A percentile compares a stretch with the other conserved stretches of the same genome.
These are phyloP conservation scores for Neoscelio sp. DNA, from an alignment of 2,888 invertebrate genomes.

Conservation along the genomic window DNA sequence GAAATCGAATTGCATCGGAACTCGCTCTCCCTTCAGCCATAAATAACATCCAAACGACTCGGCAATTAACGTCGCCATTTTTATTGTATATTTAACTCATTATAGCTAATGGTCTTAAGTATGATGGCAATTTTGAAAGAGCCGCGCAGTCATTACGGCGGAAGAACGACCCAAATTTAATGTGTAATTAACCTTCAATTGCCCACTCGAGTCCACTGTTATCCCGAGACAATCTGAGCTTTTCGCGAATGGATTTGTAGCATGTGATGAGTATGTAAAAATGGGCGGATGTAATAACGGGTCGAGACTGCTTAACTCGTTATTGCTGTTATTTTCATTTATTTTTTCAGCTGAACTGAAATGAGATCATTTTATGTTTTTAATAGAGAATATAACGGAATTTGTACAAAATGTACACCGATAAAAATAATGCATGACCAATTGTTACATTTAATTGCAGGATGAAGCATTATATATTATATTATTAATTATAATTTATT, in stretches of 20 bases:
- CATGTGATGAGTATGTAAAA: not conserved
- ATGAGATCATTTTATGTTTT: no score
- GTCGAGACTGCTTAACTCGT: conserved; percentile 16
- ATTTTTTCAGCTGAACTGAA: no score
- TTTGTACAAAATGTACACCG: no score
- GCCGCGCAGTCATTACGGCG: conserved; percentile 40
- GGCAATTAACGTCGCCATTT: conserved; percentile 51
- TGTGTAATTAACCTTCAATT: conserved; percentile 52
- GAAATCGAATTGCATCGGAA: conserved; percentile 33
- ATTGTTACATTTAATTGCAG: no score
- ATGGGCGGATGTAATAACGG: conserved; percentile 2
- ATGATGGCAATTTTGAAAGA: conserved; percentile 42
- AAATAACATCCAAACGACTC: conserved; percentile 29
- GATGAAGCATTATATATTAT: no score
- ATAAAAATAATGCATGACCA: no score
- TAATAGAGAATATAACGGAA: no score
- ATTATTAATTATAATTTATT: no score
- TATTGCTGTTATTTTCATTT: not conserved
- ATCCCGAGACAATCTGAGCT: conserved; percentile 38
- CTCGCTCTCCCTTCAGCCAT: not conserved
- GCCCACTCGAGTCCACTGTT: conserved; percentile 20
- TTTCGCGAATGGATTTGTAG: conserved; percentile 31
- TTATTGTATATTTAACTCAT: conserved; percentile 52
- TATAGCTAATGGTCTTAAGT: conserved; percentile 42
- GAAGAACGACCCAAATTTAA: conserved; percentile 47